Percentiles rank a stretch among this genome's conserved stretches.
phyloP scores from a whole-genome alignment of 2,888 invertebrate species.

The Tachina lurida region DNA sequence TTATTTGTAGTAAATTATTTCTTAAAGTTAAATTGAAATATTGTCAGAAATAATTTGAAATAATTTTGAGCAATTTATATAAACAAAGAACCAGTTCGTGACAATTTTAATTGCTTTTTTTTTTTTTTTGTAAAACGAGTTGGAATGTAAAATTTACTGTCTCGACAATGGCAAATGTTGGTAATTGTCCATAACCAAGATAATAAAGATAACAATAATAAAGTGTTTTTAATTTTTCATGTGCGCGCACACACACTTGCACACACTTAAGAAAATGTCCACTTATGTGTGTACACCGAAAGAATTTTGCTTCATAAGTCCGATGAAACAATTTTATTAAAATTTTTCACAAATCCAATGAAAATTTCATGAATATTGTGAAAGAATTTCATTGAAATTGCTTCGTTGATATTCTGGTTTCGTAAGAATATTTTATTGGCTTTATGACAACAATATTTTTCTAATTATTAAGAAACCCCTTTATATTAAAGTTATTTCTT shows the following conservation, averaged over 20 bases:
- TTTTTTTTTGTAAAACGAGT: slow-evolving; percentile 56
- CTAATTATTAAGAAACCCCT: no score
- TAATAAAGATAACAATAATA: slow-evolving; percentile 66
- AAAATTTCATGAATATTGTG: no score
- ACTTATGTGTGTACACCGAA: no score
- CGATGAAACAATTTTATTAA: no score
- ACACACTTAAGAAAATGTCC: not conserved
- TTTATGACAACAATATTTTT: no score
- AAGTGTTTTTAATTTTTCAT: slow-evolving; percentile 53
- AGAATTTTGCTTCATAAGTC: no score
- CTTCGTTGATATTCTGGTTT: no score
- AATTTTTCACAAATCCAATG: no score
- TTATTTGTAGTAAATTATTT: not conserved
- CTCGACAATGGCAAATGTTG: slow-evolving; percentile 62
- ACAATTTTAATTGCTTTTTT: slow-evolving; percentile 67
- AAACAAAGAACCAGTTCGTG: slow-evolving; percentile 55
- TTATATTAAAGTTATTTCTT: no score
- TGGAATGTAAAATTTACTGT: slow-evolving; percentile 57
- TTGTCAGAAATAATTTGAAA: not conserved
- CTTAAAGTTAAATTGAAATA: slow-evolving; percentile 6
- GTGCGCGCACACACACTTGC: not conserved
- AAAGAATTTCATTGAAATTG: no score
- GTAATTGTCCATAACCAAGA: slow-evolving; percentile 65
- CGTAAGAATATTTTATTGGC: no score
- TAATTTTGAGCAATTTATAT: slow-evolving; percentile 14